These are phyloP conservation scores for Mesocentrotus franciscanus DNA, from an alignment of 53 echinoderm and acorn worm species.

Conservation along the genomic window DNA sequence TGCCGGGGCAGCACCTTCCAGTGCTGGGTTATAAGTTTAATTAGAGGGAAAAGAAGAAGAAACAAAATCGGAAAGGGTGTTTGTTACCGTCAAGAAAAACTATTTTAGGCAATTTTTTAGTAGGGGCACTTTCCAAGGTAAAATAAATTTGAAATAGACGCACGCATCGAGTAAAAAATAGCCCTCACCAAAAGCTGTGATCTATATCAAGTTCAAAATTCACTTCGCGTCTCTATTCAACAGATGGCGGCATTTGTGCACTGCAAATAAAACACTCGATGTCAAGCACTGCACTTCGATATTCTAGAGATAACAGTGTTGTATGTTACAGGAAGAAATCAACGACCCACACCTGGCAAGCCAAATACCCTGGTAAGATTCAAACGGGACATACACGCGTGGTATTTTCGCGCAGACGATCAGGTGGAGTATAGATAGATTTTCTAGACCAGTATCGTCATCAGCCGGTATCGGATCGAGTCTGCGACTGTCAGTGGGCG, in stretches of 20 bases:
- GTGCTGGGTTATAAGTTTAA: too few species aligned
- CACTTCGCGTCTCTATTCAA: neutral
- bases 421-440: neutral
- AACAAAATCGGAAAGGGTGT: too few species aligned
- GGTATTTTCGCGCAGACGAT: neutral
- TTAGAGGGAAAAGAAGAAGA: too few species aligned
- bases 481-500: neutral
- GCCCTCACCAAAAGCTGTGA: neutral
- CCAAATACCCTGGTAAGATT: neutral
- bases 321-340: neutral
- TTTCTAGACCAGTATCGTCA: neutral
- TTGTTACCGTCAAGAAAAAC: neutral
- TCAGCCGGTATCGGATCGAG: neutral
- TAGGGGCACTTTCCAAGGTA: neutral
- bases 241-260: constrained; percentile 6
- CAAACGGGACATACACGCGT: neutral
- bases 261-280: constrained; percentile 17
- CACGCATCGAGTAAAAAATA: neutral
- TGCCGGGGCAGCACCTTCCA: too few species aligned
- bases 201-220: neutral
- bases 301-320: constrained; percentile 22
- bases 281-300: neutral
- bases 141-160: too few species aligned
- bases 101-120: neutral
- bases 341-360: neutral